phyloP scores from a whole-genome alignment of 2,797 vertebrate species.

The Dendrocincla tyrannina region DNA sequence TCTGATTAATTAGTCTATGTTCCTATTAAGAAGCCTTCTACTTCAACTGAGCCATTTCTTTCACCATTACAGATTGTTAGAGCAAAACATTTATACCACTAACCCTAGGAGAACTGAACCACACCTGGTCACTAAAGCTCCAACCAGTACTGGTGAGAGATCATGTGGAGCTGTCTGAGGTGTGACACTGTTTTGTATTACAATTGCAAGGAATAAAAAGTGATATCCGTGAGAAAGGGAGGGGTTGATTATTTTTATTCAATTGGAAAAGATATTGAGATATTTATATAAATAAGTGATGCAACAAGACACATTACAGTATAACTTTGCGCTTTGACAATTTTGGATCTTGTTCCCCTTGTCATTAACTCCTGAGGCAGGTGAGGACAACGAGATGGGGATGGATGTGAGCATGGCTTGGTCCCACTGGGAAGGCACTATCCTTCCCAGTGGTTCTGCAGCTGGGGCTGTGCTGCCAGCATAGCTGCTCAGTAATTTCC shows the following conservation, averaged over 20 bases:
- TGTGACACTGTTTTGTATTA: rapidly evolving
- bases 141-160: rapidly evolving
- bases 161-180: background rate
- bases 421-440: background rate
- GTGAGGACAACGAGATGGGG: rapidly evolving
- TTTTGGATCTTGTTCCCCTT: background rate
- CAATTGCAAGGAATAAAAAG: background rate
- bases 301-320: background rate
- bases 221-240: rapidly evolving
- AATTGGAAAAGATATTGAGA: rapidly evolving
- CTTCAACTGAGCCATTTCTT: background rate
- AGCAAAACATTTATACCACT: background rate
- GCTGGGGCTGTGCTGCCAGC: background rate
- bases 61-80: too few species aligned
- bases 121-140: background rate
- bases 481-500: background rate
- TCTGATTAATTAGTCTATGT: background rate
- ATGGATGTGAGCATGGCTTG: background rate
- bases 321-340: background rate
- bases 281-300: background rate
- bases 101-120: background rate
- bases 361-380: rapidly evolving
- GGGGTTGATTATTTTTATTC: rapidly evolving
- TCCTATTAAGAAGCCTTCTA: background rate
- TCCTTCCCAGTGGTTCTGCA: background rate